Conservation (phyloP, 2,888 invertebrate species). For the Galerucella pusilla region DNA sequence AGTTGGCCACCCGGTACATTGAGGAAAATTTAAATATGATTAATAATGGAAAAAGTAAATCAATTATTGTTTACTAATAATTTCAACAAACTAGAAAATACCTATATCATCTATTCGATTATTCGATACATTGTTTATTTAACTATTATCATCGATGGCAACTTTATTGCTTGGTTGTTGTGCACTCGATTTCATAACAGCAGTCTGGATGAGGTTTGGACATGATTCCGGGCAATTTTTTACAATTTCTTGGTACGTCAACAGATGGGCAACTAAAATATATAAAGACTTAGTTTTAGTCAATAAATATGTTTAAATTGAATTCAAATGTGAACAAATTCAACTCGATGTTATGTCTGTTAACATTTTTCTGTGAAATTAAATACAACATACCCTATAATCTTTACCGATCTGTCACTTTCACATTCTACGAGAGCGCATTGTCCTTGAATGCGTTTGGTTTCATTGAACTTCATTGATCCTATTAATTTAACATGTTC, state of each 20-base stretch:
- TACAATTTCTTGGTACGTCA: constrained; percentile 14
- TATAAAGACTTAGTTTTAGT: constrained; percentile 1
- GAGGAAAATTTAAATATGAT: background rate
- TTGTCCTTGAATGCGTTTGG: constrained; percentile 29
- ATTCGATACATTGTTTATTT: too few relatives aligned
- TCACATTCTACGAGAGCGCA: constrained; percentile 29
- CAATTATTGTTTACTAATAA: too few relatives aligned
- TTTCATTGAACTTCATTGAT: constrained; percentile 26
- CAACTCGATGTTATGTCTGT: background rate
- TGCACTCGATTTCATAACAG: constrained; percentile 26
- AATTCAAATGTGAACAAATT: too few relatives aligned
- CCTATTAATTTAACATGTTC: constrained; percentile 11
- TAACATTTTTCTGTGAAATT: background rate
- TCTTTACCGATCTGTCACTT: constrained; percentile 19
- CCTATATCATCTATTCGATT: background rate
- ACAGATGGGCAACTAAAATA: constrained; percentile 23
- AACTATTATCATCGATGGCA: background rate
- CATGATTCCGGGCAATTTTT: constrained; percentile 18
- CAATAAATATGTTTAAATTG: too few relatives aligned
- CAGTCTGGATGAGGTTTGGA: constrained; percentile 31
- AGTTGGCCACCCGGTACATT: too few relatives aligned
- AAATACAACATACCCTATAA: constrained; percentile 30
- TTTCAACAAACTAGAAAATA: constrained; percentile 4
- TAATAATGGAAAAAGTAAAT: too few relatives aligned
- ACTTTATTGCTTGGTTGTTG: constrained; percentile 7